A percentile compares a stretch with the other conserved stretches of the same genome.
phyloP scores from a whole-genome alignment of 2,113 vertebrate species.

The Poicephalus meyeri region DNA sequence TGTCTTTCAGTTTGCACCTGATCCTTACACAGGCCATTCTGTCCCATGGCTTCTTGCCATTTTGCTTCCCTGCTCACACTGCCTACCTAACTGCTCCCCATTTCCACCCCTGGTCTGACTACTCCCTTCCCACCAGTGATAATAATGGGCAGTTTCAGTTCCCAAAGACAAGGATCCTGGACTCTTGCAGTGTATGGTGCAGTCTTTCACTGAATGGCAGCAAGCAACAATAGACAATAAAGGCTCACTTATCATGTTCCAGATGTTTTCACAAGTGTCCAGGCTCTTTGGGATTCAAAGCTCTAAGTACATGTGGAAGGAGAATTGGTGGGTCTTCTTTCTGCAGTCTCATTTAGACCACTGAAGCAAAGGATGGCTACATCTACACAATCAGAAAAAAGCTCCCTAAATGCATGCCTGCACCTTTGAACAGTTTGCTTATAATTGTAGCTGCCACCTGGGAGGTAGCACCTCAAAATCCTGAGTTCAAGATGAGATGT shows the following conservation, averaged over 20 bases:
- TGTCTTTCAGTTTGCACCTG: neutral
- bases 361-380: neutral
- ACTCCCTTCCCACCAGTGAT: neutral
- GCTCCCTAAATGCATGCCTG: neutral
- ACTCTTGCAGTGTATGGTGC: neutral
- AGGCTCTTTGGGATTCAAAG: neutral
- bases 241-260: neutral
- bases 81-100: neutral
- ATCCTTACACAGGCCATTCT: neutral
- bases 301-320: neutral
- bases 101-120: neutral
- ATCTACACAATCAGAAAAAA: neutral
- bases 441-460: neutral
- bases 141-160: neutral
- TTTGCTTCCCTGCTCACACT: neutral
- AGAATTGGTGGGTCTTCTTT: neutral
- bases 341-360: neutral
- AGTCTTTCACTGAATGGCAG: neutral
- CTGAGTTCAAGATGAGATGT: neutral
- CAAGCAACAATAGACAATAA: neutral
- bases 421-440: neutral
- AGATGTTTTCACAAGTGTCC: neutral
- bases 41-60: neutral
- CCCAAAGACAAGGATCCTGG: neutral
- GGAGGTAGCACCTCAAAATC: neutral